Evolutionary conservation across 2,797 vertebrate species (phyloP).

Genomic region (Neomorphus geoffroyi): DNA sequence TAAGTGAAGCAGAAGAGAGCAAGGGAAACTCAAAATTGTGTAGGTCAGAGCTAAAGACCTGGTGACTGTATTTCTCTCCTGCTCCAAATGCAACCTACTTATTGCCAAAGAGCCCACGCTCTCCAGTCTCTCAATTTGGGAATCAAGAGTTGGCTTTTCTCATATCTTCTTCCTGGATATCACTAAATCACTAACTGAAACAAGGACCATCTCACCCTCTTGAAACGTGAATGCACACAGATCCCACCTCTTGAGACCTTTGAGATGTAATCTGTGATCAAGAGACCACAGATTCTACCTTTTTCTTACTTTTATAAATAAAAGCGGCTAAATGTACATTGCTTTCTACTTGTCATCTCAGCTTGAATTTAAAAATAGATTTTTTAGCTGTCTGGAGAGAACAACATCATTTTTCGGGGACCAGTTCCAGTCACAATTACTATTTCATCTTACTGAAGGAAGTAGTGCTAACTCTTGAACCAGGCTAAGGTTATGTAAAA

Average conservation of each 20-base stretch:
- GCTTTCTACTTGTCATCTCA: not conserved
- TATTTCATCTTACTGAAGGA: not conserved
- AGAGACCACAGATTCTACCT: not conserved
- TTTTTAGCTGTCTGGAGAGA: not conserved
- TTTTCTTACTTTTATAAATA: not conserved
- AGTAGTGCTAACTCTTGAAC: not conserved
- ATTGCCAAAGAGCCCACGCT: accelerated
- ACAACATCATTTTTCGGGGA: not conserved
- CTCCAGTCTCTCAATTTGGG: not conserved
- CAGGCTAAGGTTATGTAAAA: not conserved
- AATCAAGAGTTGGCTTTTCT: not conserved
- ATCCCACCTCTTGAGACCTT: not conserved
- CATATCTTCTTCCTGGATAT: not conserved
- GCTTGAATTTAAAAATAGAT: not conserved
- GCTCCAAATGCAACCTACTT: not conserved
- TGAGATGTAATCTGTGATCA: not conserved
- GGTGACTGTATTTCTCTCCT: not conserved
- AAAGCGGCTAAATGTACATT: not conserved
- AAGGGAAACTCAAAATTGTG: not conserved
- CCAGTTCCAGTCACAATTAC: not conserved
- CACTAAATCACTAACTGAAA: not conserved
- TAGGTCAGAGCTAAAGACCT: not conserved
- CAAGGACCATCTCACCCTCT: not conserved
- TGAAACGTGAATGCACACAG: not conserved
- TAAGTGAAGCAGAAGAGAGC: not conserved